Percentiles rank a stretch among this genome's conserved stretches.
These are phyloP conservation scores for Troides helena DNA, from an alignment of 2,888 invertebrate species.

Conservation along the genomic window DNA sequence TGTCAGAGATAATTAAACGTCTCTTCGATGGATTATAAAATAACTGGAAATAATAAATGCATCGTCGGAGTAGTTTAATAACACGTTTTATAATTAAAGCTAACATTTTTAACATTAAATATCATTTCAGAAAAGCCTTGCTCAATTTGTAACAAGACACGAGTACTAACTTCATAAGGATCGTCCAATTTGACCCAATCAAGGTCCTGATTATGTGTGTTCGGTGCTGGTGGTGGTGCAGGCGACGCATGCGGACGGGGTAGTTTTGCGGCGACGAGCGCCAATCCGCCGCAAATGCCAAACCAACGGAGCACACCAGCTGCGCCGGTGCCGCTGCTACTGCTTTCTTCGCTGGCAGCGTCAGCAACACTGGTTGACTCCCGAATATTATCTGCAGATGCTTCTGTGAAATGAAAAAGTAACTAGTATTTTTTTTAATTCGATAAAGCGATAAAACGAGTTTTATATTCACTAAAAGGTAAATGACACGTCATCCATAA, in stretches of 20 bases:
- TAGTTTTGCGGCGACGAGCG: slow-evolving; percentile 92
- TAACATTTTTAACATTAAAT: too few relatives aligned
- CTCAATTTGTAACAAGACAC: not conserved
- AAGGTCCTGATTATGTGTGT: slow-evolving; percentile 76
- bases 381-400: slow-evolving; percentile 45
- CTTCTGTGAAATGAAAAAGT: slow-evolving; percentile 27
- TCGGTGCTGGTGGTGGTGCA: slow-evolving; percentile 75
- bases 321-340: slow-evolving; percentile 67
- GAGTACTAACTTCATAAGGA: slow-evolving; percentile 73
- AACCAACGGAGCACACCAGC: slow-evolving; percentile 87
- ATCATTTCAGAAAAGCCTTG: not conserved
- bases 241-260: slow-evolving; percentile 92
- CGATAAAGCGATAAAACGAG: too few relatives aligned
- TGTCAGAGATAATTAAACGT: too few relatives aligned
- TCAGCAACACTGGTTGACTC: slow-evolving; percentile 32
- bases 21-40: too few relatives aligned
- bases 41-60: too few relatives aligned
- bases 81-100: too few relatives aligned
- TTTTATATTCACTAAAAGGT: too few relatives aligned
- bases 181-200: slow-evolving; percentile 85
- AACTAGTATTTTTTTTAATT: not conserved
- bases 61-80: too few relatives aligned
- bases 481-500: too few relatives aligned
- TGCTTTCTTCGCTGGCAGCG: slow-evolving; percentile 19
- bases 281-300: slow-evolving; percentile 92